Percentiles rank a stretch among this genome's conserved stretches.
Conservation (phyloP, 2,888 invertebrate species). For the Scaptomyza reducta region DNA sequence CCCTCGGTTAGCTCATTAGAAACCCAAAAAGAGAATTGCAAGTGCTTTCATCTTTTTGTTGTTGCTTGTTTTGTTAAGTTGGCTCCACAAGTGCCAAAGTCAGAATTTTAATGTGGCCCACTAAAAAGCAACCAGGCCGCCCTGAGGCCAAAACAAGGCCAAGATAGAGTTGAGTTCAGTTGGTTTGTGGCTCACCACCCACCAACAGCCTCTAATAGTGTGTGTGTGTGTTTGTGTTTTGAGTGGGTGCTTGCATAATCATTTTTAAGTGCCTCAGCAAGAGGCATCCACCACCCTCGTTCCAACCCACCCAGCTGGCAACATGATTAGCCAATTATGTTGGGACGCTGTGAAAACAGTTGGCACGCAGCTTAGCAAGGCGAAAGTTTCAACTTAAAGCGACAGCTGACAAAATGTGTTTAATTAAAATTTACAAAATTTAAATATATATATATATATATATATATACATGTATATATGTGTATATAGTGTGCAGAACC, state of each 20-base stretch:
- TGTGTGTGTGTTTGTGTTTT: slow-evolving; percentile 21
- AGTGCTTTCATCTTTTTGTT: slow-evolving; percentile 17
- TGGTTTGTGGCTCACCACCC: slow-evolving; percentile 19
- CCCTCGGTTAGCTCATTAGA: slow-evolving; percentile 65
- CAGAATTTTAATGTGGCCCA: slow-evolving; percentile 70
- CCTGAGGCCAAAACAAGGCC: slow-evolving; percentile 36
- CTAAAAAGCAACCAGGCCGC: slow-evolving; percentile 30
- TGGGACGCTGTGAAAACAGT: slow-evolving; percentile 44
- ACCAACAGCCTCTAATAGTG: not conserved
- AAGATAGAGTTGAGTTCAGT: slow-evolving; percentile 42
- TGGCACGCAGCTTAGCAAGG: slow-evolving; percentile 49
- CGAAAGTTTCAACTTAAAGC: slow-evolving; percentile 63
- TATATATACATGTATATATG: too few relatives aligned
- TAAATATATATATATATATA: too few relatives aligned
- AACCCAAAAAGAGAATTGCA: slow-evolving; percentile 48
- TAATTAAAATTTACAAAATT: slow-evolving; percentile 64
- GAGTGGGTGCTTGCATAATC: slow-evolving; percentile 71
- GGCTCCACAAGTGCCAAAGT: slow-evolving; percentile 74
- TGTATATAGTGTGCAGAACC: not conserved
- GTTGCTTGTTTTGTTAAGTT: slow-evolving; percentile 11
- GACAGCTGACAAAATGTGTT: slow-evolving; percentile 74
- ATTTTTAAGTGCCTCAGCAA: slow-evolving; percentile 50
- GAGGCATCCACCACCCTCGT: not conserved
- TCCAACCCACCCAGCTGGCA: slow-evolving; percentile 18
- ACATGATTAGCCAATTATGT: slow-evolving; percentile 77